Percentiles rank a stretch among this genome's conserved stretches.
Evolutionary conservation across 1,140 invertebrate genomes (phyloP).

Genomic region (Papilio polyxenes): DNA sequence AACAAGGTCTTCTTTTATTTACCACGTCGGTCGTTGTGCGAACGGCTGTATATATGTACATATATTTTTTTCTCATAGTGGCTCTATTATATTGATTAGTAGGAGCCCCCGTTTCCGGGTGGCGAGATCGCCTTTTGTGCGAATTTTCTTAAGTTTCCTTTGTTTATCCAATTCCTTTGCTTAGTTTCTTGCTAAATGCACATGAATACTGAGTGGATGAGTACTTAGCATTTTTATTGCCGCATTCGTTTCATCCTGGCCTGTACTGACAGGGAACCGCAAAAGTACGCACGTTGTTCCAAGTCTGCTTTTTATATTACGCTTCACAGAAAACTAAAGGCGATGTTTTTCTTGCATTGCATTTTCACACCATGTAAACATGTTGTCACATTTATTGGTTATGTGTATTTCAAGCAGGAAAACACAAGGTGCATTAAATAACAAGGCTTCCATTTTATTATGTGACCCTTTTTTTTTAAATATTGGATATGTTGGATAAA

Average conservation of each 20-base stretch:
- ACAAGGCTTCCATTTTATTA: not conserved
- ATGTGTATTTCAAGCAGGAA: not conserved
- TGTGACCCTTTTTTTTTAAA: not conserved
- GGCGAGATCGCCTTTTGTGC: conserved; percentile 60
- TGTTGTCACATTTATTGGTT: not conserved
- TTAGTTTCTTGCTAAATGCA: conserved; percentile 39
- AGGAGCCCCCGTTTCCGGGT: conserved; percentile 68
- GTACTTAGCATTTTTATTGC: not conserved
- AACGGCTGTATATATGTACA: conserved; percentile 57
- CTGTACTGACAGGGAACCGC: not conserved
- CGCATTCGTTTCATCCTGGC: not conserved
- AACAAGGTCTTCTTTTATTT: conserved; percentile 52
- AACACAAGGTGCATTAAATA: not conserved
- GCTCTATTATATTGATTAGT: conserved; percentile 80
- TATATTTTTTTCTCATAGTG: conserved; percentile 77
- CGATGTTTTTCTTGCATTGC: no score
- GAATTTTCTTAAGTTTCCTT: conserved; percentile 67
- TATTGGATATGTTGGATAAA: not conserved
- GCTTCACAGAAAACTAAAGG: no score
- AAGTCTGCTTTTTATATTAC: no score
- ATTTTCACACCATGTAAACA: not conserved
- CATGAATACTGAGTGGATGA: conserved; percentile 31
- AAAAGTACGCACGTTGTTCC: not conserved
- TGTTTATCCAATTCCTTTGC: conserved; percentile 61
- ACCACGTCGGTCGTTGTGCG: conserved; percentile 43